These are phyloP conservation scores for Cervus canadensis DNA, from an alignment of 2,113 vertebrate genomes.

Conservation along the genomic window DNA sequence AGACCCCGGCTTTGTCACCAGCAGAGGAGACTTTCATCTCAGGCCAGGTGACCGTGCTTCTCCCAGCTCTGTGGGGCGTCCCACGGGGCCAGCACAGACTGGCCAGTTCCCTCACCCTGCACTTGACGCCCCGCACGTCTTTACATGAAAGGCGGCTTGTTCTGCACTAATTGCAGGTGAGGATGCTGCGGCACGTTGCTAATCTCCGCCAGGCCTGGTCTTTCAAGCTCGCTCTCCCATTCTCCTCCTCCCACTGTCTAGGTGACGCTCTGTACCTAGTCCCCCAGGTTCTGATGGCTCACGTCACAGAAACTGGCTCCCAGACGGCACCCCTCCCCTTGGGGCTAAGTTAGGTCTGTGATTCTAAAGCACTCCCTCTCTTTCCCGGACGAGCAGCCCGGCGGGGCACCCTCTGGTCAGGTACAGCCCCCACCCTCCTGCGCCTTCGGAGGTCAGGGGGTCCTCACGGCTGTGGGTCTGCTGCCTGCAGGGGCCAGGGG, in stretches of 20 bases:
- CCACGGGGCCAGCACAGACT: background rate
- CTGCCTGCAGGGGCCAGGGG: background rate
- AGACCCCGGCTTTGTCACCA: background rate
- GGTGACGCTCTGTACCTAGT: accelerated
- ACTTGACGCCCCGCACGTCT: background rate
- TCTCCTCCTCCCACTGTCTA: background rate
- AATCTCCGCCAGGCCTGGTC: background rate
- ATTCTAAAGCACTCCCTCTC: accelerated
- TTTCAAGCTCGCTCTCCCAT: accelerated
- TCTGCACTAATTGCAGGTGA: background rate
- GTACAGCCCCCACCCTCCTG: accelerated
- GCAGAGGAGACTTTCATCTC: slow-evolving; percentile 26
- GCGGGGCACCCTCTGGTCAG: background rate
- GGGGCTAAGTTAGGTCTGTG: background rate
- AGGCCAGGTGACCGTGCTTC: slow-evolving; percentile 54
- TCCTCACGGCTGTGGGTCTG: accelerated
- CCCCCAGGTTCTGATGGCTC: accelerated
- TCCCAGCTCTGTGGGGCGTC: background rate
- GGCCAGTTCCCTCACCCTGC: background rate
- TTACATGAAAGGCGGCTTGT: background rate
- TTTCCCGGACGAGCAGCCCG: accelerated
- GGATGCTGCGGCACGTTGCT: background rate
- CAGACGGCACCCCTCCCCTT: accelerated
- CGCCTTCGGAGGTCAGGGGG: accelerated
- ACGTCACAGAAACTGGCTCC: accelerated